Conservation (phyloP, 2,797 vertebrate genomes). For the Syngnathus acus region DNA sequence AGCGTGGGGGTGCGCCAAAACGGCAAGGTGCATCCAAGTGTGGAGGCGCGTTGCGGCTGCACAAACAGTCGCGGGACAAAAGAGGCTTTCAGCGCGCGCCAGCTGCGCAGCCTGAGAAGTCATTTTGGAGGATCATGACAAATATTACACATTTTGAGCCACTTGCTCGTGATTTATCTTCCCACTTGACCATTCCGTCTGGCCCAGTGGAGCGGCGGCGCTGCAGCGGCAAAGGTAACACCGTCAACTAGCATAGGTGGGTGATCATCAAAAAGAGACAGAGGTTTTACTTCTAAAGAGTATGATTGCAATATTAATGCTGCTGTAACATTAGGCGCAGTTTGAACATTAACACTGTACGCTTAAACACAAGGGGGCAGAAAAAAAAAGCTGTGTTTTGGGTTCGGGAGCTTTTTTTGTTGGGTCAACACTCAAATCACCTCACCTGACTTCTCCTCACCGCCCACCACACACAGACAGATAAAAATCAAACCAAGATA, state of each 20-base stretch:
- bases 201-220: slow-evolving; percentile 10
- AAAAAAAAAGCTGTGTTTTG: slow-evolving; percentile 1
- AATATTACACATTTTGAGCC: slow-evolving; percentile 65
- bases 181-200: slow-evolving; percentile 29
- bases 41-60: slow-evolving; percentile 34
- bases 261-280: too few relatives aligned
- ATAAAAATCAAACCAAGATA: background rate
- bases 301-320: too few relatives aligned
- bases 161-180: slow-evolving; percentile 48
- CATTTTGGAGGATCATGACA: slow-evolving; percentile 67
- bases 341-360: too few relatives aligned
- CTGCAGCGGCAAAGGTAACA: too few relatives aligned
- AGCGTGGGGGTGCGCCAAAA: background rate
- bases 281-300: too few relatives aligned
- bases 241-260: too few relatives aligned
- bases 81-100: slow-evolving; percentile 55
- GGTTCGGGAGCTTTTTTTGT: slow-evolving; percentile 26
- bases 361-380: background rate
- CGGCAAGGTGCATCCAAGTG: background rate
- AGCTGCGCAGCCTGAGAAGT: slow-evolving; percentile 52
- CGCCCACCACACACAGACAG: background rate
- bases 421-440: slow-evolving; percentile 56
- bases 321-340: too few relatives aligned
- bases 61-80: slow-evolving; percentile 62
- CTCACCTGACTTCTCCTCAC: slow-evolving; percentile 50